Conservation (phyloP, 1,140 invertebrate genomes). For the Leptinotarsa undecemlineata region DNA sequence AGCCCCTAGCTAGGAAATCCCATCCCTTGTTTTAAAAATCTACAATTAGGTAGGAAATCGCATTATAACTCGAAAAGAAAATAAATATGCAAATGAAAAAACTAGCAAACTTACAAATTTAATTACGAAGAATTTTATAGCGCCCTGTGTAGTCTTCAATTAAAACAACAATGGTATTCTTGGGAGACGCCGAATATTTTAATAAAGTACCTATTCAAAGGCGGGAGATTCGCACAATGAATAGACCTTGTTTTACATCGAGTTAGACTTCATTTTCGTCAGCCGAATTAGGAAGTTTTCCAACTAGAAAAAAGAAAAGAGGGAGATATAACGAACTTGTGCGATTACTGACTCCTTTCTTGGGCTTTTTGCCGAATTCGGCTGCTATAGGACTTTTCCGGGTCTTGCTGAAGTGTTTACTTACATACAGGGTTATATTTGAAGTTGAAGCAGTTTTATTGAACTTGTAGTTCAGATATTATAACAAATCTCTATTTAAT, state of each 20-base stretch:
- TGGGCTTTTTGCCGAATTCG: background rate
- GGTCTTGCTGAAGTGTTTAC: too few relatives aligned
- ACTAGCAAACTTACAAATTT: slow-evolving; percentile 26
- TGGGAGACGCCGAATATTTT: slow-evolving; percentile 1
- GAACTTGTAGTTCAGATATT: too few relatives aligned
- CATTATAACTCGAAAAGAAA: slow-evolving; percentile 21
- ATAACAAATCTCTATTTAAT: too few relatives aligned
- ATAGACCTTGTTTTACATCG: slow-evolving; percentile 23
- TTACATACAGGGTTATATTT: too few relatives aligned
- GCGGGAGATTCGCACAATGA: slow-evolving; percentile 6
- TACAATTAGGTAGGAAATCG: slow-evolving; percentile 25
- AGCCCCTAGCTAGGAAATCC: slow-evolving; percentile 19
- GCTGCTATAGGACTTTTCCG: too few relatives aligned
- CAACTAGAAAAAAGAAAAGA: slow-evolving; percentile 16
- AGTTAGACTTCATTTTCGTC: slow-evolving; percentile 21
- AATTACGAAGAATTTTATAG: slow-evolving; percentile 26
- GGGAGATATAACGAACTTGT: background rate
- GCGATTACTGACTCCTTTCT: background rate
- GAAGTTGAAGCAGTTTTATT: too few relatives aligned
- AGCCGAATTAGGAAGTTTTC: slow-evolving; percentile 24
- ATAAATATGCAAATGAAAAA: slow-evolving; percentile 30
- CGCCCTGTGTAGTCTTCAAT: slow-evolving; percentile 14
- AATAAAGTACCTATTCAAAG: slow-evolving; percentile 14
- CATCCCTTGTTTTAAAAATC: slow-evolving; percentile 28
- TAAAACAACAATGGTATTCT: slow-evolving; percentile 24